A percentile compares a stretch with the other conserved stretches of the same genome.
Evolutionary conservation across 2,888 invertebrate species (phyloP).

Genomic region (Tethea ocularis): DNA sequence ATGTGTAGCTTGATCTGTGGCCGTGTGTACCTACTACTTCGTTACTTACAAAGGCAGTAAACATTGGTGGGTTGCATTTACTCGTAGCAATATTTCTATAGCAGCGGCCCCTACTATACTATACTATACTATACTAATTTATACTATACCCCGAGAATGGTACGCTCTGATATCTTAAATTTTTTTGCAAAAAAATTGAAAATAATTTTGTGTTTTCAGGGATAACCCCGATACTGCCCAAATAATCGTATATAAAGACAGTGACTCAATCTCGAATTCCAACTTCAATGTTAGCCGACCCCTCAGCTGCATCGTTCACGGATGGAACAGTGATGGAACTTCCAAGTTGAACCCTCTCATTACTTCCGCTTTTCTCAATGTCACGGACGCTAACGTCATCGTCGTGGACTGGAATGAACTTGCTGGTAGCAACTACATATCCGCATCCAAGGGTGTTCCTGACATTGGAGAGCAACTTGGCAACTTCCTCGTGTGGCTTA

Average conservation of each 20-base stretch:
- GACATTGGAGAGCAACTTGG: conserved; percentile 63
- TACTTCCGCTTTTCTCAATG: conserved; percentile 53
- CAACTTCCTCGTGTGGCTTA: conserved; percentile 66
- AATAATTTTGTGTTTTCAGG: conserved; percentile 30
- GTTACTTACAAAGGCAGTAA: too few species aligned
- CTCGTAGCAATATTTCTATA: too few species aligned
- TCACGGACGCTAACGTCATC: conserved; percentile 65
- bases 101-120: too few species aligned
- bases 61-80: too few species aligned
- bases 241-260: conserved; percentile 53
- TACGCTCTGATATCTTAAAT: too few species aligned
- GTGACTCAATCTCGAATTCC: conserved; percentile 50
- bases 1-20: too few species aligned
- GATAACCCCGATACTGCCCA: conserved; percentile 52
- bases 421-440: conserved; percentile 47
- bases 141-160: too few species aligned
- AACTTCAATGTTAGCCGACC: conserved; percentile 48
- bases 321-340: conserved; percentile 62
- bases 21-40: too few species aligned
- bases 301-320: conserved; percentile 60
- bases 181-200: too few species aligned
- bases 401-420: conserved; percentile 67
- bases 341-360: conserved; percentile 47
- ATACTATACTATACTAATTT: too few species aligned
- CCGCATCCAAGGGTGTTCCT: conserved; percentile 58